phyloP scores from a whole-genome alignment of 1,140 invertebrate species.

The Dufourea novaeangliae region DNA sequence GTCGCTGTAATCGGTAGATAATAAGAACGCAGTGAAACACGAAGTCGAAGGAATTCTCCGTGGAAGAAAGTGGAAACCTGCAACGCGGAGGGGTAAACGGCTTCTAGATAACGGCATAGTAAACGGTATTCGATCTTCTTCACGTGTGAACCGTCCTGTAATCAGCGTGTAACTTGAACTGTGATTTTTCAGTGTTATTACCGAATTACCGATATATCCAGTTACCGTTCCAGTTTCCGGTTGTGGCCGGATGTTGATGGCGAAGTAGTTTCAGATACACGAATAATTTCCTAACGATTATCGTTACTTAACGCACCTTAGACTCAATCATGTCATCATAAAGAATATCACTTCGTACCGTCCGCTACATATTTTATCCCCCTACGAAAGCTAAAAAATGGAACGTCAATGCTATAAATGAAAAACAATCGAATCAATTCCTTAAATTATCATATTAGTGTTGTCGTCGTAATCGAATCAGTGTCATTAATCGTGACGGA shows the following conservation, averaged over 20 bases:
- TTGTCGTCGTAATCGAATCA: neutral
- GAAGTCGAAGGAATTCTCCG: slow-evolving; percentile 22
- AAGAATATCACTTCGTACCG: neutral
- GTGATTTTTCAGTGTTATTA: neutral
- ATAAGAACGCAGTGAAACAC: slow-evolving; percentile 16
- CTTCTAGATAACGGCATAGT: slow-evolving; percentile 60
- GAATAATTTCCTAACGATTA: neutral
- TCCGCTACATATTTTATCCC: no score
- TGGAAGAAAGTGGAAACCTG: slow-evolving; percentile 50
- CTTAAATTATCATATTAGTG: neutral
- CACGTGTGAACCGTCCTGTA: slow-evolving; percentile 15
- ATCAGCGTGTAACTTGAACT: neutral
- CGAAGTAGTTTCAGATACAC: neutral
- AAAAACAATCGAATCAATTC: neutral
- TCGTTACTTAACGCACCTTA: neutral
- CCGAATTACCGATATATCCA: neutral
- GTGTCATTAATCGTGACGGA: neutral
- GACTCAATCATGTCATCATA: neutral
- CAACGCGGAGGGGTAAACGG: slow-evolving; percentile 42
- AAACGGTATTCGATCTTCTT: slow-evolving; percentile 58
- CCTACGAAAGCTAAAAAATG: neutral
- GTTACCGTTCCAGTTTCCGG: slow-evolving; percentile 1
- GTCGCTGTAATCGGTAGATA: slow-evolving; percentile 8
- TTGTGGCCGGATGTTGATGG: neutral
- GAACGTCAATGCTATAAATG: neutral